These are phyloP conservation scores for Cynopterus brachyotis DNA, from an alignment of 2,113 vertebrate genomes.

Conservation along the genomic window DNA sequence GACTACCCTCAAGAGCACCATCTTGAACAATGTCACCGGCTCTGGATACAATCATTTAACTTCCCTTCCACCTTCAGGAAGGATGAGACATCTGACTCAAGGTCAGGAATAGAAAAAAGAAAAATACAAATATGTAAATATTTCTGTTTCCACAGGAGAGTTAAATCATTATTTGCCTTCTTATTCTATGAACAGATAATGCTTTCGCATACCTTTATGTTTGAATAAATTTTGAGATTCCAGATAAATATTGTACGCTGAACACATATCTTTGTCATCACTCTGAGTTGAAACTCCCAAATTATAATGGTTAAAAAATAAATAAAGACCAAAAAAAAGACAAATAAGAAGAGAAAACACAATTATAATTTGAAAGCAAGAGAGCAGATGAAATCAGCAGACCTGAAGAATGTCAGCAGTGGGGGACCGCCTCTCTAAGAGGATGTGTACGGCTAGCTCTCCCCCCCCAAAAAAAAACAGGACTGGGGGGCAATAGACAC, in stretches of 20 bases:
- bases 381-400: not conserved
- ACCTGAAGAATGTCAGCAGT: not conserved
- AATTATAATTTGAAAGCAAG: not conserved
- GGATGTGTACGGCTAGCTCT: not conserved
- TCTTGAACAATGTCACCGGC: not conserved
- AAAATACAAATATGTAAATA: not conserved
- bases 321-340: not conserved
- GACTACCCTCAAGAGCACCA: rapidly evolving
- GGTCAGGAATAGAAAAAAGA: not conserved
- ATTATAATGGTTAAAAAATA: not conserved
- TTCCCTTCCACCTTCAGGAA: not conserved
- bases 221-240: not conserved
- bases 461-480: not conserved
- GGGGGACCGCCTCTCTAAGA: not conserved
- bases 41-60: not conserved
- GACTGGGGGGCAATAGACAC: not conserved
- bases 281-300: not conserved
- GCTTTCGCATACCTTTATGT: not conserved
- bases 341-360: not conserved
- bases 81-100: not conserved
- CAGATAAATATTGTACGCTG: not conserved
- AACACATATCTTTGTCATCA: not conserved
- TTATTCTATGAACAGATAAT: not conserved
- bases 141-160: not conserved
- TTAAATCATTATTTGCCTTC: not conserved